Evolutionary conservation across 2,113 vertebrate genomes (phyloP), one percentile per base, ranked within the genome.

Genomic region (Platysteira castanea): DNA sequence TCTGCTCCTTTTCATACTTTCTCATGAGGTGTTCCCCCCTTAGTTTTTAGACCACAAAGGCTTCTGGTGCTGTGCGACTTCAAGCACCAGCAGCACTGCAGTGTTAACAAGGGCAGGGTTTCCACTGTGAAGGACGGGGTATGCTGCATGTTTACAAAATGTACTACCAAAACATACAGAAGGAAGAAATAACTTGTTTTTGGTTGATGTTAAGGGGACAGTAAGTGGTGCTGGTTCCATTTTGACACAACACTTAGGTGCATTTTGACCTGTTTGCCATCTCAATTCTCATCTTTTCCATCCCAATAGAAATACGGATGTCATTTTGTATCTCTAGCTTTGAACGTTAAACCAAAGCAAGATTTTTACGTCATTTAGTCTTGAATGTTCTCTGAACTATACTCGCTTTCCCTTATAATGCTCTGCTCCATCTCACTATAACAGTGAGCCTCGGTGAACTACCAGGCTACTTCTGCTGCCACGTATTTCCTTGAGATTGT

Each of bases 51-150:
- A 76, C 27, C 14, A 47, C 6, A 31, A 54, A 41, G 22, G 15
- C 20, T 84, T 86, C 53, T 78, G 71, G 28, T 75, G 35, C 56
- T 75, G 14, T 52, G 33, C 59, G 35, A 59, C 33, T 63, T 61
- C 28, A 41, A 12, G 46, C 24, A 54, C 15, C 31, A 44, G 35
- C 47, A 86, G 33, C 44, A 28, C 39, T 27, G 37, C n/a, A 65
- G 57, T 26, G 24, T 27, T 59, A 54, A 30, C 1, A 4, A 41
- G 16, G 9, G 14, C 4, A 47, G 17, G 15, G 20, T 20, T 88
- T 83, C 49, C 49, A 79, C 33, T 0, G 0, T 10, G 17, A 39
- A 2, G 2, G 44, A 49, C 33, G 15, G 39, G 14, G 23, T 33
- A 63, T 0, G 0, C 42, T 59, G 35, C 49, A n/a, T 28, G 15